Conservation (phyloP, 2,797 vertebrate genomes). For the Scleropages formosus region DNA sequence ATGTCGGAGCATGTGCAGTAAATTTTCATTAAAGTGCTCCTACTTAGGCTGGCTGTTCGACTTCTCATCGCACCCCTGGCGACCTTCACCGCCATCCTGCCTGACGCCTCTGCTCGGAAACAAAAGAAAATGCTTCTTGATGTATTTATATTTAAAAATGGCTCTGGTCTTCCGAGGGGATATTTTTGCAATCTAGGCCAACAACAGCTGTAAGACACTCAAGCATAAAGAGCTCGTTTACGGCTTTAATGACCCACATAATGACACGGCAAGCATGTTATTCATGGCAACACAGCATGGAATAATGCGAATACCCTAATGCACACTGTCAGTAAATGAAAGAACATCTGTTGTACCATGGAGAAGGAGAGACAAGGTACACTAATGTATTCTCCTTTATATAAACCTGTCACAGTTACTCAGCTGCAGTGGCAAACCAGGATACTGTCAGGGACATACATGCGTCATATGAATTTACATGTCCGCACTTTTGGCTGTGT, state of each 20-base stretch:
- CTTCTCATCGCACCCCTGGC: too few species aligned
- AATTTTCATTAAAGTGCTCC: background rate
- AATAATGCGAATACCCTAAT: constrained; percentile 75
- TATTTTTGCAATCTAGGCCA: constrained; percentile 79
- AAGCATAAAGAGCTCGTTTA: constrained; percentile 71
- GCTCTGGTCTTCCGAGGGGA: constrained; percentile 63
- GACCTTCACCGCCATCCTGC: too few species aligned
- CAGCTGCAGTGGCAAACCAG: background rate
- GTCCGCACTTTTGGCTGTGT: too few species aligned
- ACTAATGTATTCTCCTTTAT: constrained; percentile 13
- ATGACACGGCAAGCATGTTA: constrained; percentile 74
- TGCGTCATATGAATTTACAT: too few species aligned
- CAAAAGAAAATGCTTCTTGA: constrained; percentile 61
- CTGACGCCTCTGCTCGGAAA: constrained; percentile 43
- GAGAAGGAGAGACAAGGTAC: constrained; percentile 54
- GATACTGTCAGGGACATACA: too few species aligned
- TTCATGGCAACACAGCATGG: constrained; percentile 73
- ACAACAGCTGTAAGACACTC: constrained; percentile 75
- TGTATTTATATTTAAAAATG: constrained; percentile 65
- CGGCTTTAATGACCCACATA: constrained; percentile 79
- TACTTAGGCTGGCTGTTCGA: too few species aligned
- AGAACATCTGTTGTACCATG: constrained; percentile 77
- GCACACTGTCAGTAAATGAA: constrained; percentile 76
- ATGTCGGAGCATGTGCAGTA: too few species aligned
- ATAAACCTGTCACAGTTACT: background rate